These are phyloP conservation scores for Drosophila orena DNA, from an alignment of 1,140 invertebrate species.

Conservation along the genomic window DNA sequence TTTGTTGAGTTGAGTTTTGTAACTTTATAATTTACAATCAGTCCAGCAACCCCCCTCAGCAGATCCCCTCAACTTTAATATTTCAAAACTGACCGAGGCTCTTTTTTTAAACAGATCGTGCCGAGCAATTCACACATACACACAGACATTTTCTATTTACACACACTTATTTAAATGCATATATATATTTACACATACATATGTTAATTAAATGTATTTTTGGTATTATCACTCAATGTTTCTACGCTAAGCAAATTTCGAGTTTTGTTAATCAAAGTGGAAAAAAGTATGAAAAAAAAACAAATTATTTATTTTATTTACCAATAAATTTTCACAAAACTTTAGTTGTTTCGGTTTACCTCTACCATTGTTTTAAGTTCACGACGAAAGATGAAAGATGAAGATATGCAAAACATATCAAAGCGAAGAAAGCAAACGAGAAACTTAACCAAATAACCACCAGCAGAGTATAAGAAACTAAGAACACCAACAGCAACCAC, in stretches of 20 bases:
- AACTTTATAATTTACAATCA: conserved; percentile 60
- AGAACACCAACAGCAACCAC: conserved; percentile 62
- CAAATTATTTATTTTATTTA: conserved; percentile 77
- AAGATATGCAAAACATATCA: conserved; percentile 39
- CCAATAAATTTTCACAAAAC: conserved; percentile 69
- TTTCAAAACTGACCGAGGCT: conserved; percentile 31
- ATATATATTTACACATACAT: conserved; percentile 63
- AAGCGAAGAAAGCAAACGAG: conserved; percentile 25
- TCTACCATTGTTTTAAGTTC: background rate
- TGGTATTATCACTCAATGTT: conserved; percentile 78
- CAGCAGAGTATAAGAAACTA: conserved; percentile 54
- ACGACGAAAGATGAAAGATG: conserved; percentile 7
- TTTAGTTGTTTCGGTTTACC: conserved; percentile 23
- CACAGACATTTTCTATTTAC: conserved; percentile 49
- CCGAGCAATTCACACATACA: conserved; percentile 49
- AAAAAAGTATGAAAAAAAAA: conserved; percentile 39
- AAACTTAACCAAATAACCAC: conserved; percentile 54
- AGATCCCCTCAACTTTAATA: conserved; percentile 7
- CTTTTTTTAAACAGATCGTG: conserved; percentile 37
- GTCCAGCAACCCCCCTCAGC: conserved; percentile 26
- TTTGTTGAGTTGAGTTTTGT: conserved; percentile 73
- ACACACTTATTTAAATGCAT: conserved; percentile 53
- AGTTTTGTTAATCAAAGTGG: conserved; percentile 70
- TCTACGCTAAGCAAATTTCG: conserved; percentile 65
- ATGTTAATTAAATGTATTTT: conserved; percentile 73